Conservation (phyloP, 2,113 vertebrate genomes). For the Trochalopteron elliotii region DNA sequence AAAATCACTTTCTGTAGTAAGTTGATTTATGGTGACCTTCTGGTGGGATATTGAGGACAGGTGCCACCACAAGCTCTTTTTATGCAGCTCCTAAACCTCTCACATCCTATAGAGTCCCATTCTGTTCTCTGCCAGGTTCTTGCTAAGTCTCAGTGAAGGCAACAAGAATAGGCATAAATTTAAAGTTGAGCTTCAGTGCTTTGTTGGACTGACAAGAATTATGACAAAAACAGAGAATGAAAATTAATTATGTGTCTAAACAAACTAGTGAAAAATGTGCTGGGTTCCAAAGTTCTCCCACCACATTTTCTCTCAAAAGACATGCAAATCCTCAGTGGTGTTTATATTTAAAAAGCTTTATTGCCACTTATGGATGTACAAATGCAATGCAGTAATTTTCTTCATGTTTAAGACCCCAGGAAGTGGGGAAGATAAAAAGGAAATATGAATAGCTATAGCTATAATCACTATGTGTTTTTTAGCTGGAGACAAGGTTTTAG, state of each 20-base stretch:
- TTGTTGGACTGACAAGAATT: neutral
- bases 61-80: neutral
- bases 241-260: neutral
- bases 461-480: neutral
- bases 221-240: neutral
- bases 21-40: neutral
- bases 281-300: neutral
- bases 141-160: neutral
- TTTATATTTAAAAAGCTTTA: neutral
- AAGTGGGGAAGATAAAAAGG: neutral
- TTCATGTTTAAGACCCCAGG: neutral
- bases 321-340: neutral
- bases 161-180: neutral
- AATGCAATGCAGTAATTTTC: neutral
- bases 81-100: neutral
- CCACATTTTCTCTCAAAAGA: neutral
- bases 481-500: neutral
- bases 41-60: neutral
- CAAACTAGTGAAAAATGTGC: neutral
- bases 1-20: neutral
- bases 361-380: neutral
- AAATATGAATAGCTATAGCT: neutral
- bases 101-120: neutral
- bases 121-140: neutral
- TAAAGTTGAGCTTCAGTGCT: neutral